Base-by-base conservation (phyloP, 2,113 vertebrate genomes). In the Cheirogaleus medius region DNA sequence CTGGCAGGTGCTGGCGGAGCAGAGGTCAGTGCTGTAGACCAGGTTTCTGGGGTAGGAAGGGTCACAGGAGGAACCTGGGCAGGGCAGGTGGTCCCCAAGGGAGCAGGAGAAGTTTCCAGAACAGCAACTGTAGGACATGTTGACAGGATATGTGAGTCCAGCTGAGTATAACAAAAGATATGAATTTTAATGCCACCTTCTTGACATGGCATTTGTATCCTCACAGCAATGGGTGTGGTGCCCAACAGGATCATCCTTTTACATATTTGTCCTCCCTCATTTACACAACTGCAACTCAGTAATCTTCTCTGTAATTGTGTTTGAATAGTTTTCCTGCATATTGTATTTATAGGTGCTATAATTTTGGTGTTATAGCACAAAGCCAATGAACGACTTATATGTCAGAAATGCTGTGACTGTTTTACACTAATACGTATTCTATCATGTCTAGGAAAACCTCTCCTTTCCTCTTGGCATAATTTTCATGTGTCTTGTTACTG, bases 1-100 rank as follows among this genome's bases (percentile, higher is more conserved):
- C 64, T 89, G 94, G 56, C 13, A 89, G 89, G 44, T 34, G 1
- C 73, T 58, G 17, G 78, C 68, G 66, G 66, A 71, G 52, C 74
- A 82, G 68, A 81, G 29, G 10, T 56, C 15, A 18, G 58, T 37
- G 18, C 34, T 58, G 60, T 83, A 94, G 73, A 97, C 44, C 73
- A 96, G 82, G 68, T 92, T 94, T n/a, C 74, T 90, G 60, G 95
- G 95, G 44, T 54, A 90, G 60, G 66, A 80, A 29, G 71, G 78
- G 18, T 23, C 11, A 32, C 64, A 66, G 39, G n/a, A 71, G 23
- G 42, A 68, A 25, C 10, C 32, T n/a, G 81, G 21, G 49, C 15
- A 56, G 13, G 0, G 1, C 52, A 63, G 42, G 44, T 12, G 49
- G 32, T 21, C 6, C 17, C 66, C 60, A 5, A 13, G 8, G n/a